A percentile compares a stretch with the other conserved stretches of the same genome.
Evolutionary conservation across 1,140 invertebrate species (phyloP).

Genomic region (Thaumetopoea pityocampa): DNA sequence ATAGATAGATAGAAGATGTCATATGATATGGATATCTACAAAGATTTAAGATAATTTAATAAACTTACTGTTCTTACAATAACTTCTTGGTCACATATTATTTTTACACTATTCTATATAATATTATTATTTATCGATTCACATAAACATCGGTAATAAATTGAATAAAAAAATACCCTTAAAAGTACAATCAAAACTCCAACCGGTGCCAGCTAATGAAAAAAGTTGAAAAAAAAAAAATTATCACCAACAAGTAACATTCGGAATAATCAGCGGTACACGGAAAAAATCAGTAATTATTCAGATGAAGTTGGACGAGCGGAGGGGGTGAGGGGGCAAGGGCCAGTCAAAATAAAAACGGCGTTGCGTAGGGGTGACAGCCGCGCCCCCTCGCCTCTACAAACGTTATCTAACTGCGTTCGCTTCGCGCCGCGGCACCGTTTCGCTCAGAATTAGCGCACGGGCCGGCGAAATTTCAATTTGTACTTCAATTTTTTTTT

Average conservation of each 20-base stretch:
- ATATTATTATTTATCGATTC: slow-evolving; percentile 8
- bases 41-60: too few species aligned
- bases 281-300: slow-evolving; percentile 76
- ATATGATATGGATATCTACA: too few species aligned
- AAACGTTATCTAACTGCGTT: slow-evolving; percentile 75
- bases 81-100: too few species aligned
- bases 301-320: slow-evolving; percentile 74
- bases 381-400: slow-evolving; percentile 59
- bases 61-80: too few species aligned
- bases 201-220: slow-evolving; percentile 41
- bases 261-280: slow-evolving; percentile 75
- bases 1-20: too few species aligned
- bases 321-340: slow-evolving; percentile 69
- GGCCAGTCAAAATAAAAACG: slow-evolving; percentile 75
- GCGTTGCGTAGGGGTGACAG: slow-evolving; percentile 72
- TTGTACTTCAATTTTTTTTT: slow-evolving; percentile 67
- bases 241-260: slow-evolving; percentile 74
- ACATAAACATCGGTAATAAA: slow-evolving; percentile 19
- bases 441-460: slow-evolving; percentile 63
- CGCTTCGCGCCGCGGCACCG: slow-evolving; percentile 56
- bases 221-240: slow-evolving; percentile 52
- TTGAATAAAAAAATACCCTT: slow-evolving; percentile 19
- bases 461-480: slow-evolving; percentile 67
- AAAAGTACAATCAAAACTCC: slow-evolving; percentile 24
- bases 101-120: too few species aligned